phyloP scores from a whole-genome alignment of 2,888 invertebrate species.

The Tipula unca region DNA sequence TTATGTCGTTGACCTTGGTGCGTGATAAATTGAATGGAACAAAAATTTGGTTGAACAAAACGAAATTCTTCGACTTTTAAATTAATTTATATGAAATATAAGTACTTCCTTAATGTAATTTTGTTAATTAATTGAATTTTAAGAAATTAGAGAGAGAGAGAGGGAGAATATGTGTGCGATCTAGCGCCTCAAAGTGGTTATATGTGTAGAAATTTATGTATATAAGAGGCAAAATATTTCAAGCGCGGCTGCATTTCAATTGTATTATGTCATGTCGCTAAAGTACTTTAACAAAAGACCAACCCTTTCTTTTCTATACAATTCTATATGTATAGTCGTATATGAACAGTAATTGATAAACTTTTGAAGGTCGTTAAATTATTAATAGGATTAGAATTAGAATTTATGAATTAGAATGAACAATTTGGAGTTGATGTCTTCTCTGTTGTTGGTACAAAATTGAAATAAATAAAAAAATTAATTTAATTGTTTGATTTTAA shows the following conservation, averaged over 20 bases:
- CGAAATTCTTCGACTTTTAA: background rate
- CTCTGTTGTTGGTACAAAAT: background rate
- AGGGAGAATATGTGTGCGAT: background rate
- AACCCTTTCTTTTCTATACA: background rate
- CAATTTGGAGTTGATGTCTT: background rate
- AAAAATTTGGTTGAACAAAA: background rate
- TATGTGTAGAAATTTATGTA: too few relatives aligned
- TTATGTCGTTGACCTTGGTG: background rate
- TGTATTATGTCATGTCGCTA: background rate
- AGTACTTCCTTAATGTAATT: background rate
- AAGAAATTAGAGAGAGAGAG: background rate
- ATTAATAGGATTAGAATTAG: conserved; percentile 14
- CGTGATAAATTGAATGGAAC: background rate
- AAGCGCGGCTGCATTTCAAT: background rate
- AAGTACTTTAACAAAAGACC: background rate
- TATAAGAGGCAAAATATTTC: background rate
- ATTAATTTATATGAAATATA: background rate
- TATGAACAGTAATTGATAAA: background rate
- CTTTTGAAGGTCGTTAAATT: background rate
- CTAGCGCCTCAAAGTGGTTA: background rate
- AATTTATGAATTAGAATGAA: conserved; percentile 2
- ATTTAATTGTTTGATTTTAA: conserved; percentile 8
- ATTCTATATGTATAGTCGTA: background rate
- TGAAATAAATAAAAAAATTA: background rate
- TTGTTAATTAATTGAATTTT: background rate